Conservation (phyloP, 2,797 vertebrate species). For the Acanthis flammea region DNA sequence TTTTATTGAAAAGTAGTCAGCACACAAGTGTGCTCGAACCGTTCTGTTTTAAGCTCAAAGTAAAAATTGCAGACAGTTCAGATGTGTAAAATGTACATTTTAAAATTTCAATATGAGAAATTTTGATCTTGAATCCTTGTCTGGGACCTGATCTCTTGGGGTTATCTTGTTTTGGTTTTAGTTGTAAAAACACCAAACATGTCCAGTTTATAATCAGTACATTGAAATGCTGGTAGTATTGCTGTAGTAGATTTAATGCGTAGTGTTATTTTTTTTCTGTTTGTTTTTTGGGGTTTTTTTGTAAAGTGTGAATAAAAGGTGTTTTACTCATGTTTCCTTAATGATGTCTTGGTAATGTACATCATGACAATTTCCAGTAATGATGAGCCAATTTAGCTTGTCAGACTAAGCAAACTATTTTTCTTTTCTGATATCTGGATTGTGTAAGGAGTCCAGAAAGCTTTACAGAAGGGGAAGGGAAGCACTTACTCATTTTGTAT, state of each 20-base stretch:
- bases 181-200: slow-evolving; percentile 84
- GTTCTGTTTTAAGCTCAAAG: slow-evolving; percentile 72
- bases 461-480: slow-evolving; percentile 68
- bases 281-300: slow-evolving; percentile 75
- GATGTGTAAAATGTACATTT: slow-evolving; percentile 62
- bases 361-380: slow-evolving; percentile 85
- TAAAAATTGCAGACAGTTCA: slow-evolving; percentile 68
- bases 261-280: slow-evolving; percentile 77
- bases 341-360: slow-evolving; percentile 89
- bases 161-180: slow-evolving; percentile 72
- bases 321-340: slow-evolving; percentile 94
- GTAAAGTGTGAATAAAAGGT: slow-evolving; percentile 97
- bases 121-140: slow-evolving; percentile 81
- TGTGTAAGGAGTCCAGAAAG: slow-evolving; percentile 70
- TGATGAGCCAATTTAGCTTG: slow-evolving; percentile 61
- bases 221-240: slow-evolving; percentile 90
- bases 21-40: slow-evolving; percentile 64
- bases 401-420: slow-evolving; percentile 62
- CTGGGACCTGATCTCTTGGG: slow-evolving; percentile 78
- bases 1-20: slow-evolving; percentile 77
- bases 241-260: slow-evolving; percentile 85
- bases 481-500: slow-evolving; percentile 76
- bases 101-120: slow-evolving; percentile 70
- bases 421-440: slow-evolving; percentile 69
- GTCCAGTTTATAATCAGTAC: slow-evolving; percentile 84